These are phyloP conservation scores for Drosophila niveifrons DNA, from an alignment of 2,888 invertebrate species.

Conservation along the genomic window DNA sequence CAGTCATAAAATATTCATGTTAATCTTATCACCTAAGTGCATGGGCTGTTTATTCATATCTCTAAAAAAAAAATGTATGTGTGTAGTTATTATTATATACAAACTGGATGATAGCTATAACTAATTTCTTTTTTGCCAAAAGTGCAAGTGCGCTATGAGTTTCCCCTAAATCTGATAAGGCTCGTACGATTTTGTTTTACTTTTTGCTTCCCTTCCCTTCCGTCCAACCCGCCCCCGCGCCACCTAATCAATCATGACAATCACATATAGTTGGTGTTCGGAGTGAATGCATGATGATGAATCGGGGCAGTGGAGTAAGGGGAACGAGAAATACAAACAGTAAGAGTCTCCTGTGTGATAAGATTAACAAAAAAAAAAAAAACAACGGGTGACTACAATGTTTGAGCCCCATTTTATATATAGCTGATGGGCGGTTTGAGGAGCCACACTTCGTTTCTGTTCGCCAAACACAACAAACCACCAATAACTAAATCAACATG, in stretches of 20 bases:
- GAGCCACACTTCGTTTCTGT: conserved; percentile 64
- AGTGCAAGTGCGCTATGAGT: conserved; percentile 55
- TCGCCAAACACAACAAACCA: conserved; percentile 45
- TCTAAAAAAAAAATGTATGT: conserved; percentile 15
- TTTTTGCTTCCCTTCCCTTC: not conserved
- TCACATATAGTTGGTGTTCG: conserved; percentile 35
- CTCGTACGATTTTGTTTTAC: conserved; percentile 13
- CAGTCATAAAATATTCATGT: conserved; percentile 51
- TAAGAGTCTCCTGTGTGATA: conserved; percentile 41
- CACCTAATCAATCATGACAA: conserved; percentile 26
- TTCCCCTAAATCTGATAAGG: conserved; percentile 52
- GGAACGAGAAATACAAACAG: conserved; percentile 23
- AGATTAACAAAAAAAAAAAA: conserved; percentile 48
- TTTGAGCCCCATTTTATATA: conserved; percentile 58
- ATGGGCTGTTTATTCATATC: conserved; percentile 47
- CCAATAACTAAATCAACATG: conserved; percentile 61
- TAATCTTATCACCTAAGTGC: conserved; percentile 63
- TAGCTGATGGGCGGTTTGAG: conserved; percentile 35
- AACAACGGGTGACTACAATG: conserved; percentile 19
- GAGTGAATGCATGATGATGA: not conserved
- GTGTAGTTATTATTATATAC: conserved; percentile 24
- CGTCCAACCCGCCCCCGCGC: not conserved
- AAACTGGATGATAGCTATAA: conserved; percentile 34
- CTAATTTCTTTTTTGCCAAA: conserved; percentile 43
- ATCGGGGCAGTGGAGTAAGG: not conserved